A percentile compares a stretch with the other conserved stretches of the same genome.
These are phyloP conservation scores for Drosophila peninsularis DNA, from an alignment of 2,888 invertebrate genomes.

Conservation along the genomic window DNA sequence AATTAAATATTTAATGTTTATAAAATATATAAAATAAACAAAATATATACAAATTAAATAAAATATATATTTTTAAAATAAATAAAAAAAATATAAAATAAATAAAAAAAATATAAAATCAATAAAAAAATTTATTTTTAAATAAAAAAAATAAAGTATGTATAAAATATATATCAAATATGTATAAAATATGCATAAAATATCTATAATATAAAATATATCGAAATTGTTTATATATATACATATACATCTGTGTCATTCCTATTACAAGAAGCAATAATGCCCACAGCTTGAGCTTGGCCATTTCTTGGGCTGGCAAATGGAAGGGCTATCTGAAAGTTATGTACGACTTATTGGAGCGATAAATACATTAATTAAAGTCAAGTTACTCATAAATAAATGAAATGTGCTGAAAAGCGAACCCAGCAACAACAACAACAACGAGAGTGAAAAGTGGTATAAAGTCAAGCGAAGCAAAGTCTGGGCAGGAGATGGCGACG, in stretches of 20 bases:
- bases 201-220: neutral
- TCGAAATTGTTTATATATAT: neutral
- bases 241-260: neutral
- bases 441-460: slow-evolving; percentile 35
- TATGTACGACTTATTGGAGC: slow-evolving; percentile 74
- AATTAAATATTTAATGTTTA: too few relatives aligned
- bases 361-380: slow-evolving; percentile 81
- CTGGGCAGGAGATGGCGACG: slow-evolving; percentile 3
- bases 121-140: too few relatives aligned
- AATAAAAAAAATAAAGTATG: neutral
- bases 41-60: too few relatives aligned
- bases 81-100: too few relatives aligned
- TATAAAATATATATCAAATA: too few relatives aligned
- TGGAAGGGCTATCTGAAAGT: slow-evolving; percentile 46
- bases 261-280: neutral
- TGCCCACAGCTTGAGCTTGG: neutral
- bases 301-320: neutral
- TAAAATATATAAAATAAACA: too few relatives aligned
- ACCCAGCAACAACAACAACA: slow-evolving; percentile 23
- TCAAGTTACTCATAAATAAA: slow-evolving; percentile 77
- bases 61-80: too few relatives aligned
- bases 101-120: too few relatives aligned
- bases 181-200: neutral
- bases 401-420: slow-evolving; percentile 62
- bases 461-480: slow-evolving; percentile 22